Evolutionary conservation across 2,113 vertebrate species (phyloP), one percentile per base, ranked within the genome.

Genomic region (Dicaeum eximium): DNA sequence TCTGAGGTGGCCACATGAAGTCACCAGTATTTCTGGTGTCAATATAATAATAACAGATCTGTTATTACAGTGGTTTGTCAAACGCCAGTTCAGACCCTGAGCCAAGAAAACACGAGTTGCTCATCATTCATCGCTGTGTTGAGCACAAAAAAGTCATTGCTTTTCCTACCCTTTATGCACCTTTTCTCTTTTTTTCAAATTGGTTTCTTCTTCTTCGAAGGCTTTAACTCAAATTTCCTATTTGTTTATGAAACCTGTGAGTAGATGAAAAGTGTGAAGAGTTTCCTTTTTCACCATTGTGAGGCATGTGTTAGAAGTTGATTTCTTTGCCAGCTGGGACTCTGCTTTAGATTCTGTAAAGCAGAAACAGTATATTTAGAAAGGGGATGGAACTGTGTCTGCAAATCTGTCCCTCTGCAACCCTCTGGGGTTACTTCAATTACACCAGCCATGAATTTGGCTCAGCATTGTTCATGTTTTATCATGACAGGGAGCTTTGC

Each of bases 221-320:
- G 37, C 31, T 75, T 12, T 22, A 10, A 87, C 54, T 80, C 23
- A 12, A 31, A 85, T 38, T 91, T 87, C 30, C 16, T 86, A 19
- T 79, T 88, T 91, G 48, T 79, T 79, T 81, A 23, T 82, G 67
- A 40, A 86, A 75, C 48, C 75, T 40, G 40, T 91, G 42, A 79
- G 80, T 91, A 24, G 11, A 5, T 61, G 45, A 11, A 11, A 82
- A 93, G 70, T 70, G 81, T 73, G 72, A 28, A 80, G 92, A 93
- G 91, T 95, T 96, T 91, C 69, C 61, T 75, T 81, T 79, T 70
- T 66, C 53, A 65, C 83, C 54, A 28, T 92, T 86, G 78, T 5
- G 31, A 44, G 56, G 75, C 90, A 74, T 44, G 75, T 84, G 82
- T 72, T 96, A 28, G 65, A 95, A 96, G 72, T 93, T 94, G 80